A percentile compares a stretch with the other conserved stretches of the same genome.
These are phyloP conservation scores for Oenanthe melanoleuca DNA, from an alignment of 2,113 vertebrate species.

Conservation along the genomic window DNA sequence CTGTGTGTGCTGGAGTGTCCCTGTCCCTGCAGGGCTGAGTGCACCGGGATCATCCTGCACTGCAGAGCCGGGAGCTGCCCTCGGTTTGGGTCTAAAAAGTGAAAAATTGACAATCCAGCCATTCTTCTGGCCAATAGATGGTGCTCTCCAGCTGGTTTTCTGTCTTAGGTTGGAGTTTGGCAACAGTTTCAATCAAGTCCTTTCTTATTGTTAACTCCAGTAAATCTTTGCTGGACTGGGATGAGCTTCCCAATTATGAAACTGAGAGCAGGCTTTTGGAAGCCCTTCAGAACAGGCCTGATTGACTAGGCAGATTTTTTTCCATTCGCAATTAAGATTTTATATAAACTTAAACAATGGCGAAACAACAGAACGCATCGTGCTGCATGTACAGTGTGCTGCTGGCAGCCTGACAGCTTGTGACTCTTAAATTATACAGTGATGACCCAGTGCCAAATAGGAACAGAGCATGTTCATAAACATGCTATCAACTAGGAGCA, in stretches of 20 bases:
- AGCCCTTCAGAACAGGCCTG: background rate
- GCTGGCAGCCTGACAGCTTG: constrained; percentile 10
- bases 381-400: background rate
- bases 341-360: constrained; percentile 9
- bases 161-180: background rate
- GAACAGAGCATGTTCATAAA: background rate
- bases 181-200: background rate
- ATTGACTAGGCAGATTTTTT: constrained; percentile 27
- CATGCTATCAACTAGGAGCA: background rate
- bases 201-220: background rate
- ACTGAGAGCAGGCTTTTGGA: background rate
- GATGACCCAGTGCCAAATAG: background rate
- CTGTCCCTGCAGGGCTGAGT: fast-evolving
- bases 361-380: background rate
- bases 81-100: fast-evolving
- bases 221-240: background rate
- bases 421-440: background rate
- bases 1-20: fast-evolving
- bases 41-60: fast-evolving
- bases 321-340: constrained; percentile 28
- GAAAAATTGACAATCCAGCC: fast-evolving
- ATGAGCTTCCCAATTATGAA: background rate
- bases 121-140: constrained; percentile 13
- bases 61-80: fast-evolving
- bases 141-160: constrained; percentile 42